Percentiles rank a stretch among this genome's conserved stretches.
phyloP scores from a whole-genome alignment of 1,140 invertebrate genomes.

The Vanessa atalanta region DNA sequence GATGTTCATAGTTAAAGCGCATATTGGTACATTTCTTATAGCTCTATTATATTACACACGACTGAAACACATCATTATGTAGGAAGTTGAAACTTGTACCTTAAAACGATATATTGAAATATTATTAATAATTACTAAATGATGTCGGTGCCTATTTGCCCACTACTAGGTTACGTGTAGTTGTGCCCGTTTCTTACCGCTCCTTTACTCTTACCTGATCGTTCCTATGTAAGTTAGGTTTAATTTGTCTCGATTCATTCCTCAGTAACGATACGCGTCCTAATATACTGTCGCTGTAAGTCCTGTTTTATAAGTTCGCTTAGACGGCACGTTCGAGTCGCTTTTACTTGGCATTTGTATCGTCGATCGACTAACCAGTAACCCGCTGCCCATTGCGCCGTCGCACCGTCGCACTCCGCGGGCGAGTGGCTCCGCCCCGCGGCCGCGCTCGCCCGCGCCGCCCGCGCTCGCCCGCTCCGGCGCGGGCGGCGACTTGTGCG shows the following conservation, averaged over 20 bases:
- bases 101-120: slow-evolving; percentile 67
- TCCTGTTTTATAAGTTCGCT: slow-evolving; percentile 30
- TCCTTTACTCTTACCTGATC: slow-evolving; percentile 60
- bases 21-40: slow-evolving; percentile 76
- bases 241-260: slow-evolving; percentile 76
- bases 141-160: slow-evolving; percentile 67
- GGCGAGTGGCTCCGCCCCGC: not conserved
- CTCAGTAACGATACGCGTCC: slow-evolving; percentile 40
- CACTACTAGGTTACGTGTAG: slow-evolving; percentile 67
- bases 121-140: slow-evolving; percentile 58
- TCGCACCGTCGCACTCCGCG: not conserved
- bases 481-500: slow-evolving; percentile 15
- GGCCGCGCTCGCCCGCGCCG: slow-evolving; percentile 1
- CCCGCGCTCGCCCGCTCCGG: slow-evolving; percentile 2
- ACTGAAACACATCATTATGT: slow-evolving; percentile 69
- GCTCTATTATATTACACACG: slow-evolving; percentile 70
- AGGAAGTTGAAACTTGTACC: slow-evolving; percentile 69
- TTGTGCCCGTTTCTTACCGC: slow-evolving; percentile 53
- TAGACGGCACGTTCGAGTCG: slow-evolving; percentile 27
- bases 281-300: slow-evolving; percentile 32
- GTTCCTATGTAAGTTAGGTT: slow-evolving; percentile 78
- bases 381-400: not conserved
- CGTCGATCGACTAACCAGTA: slow-evolving; percentile 26
- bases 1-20: slow-evolving; percentile 74
- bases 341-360: slow-evolving; percentile 39